These are phyloP conservation scores for Ganaspis brasiliensis DNA, from an alignment of 2,888 invertebrate species.

Conservation along the genomic window DNA sequence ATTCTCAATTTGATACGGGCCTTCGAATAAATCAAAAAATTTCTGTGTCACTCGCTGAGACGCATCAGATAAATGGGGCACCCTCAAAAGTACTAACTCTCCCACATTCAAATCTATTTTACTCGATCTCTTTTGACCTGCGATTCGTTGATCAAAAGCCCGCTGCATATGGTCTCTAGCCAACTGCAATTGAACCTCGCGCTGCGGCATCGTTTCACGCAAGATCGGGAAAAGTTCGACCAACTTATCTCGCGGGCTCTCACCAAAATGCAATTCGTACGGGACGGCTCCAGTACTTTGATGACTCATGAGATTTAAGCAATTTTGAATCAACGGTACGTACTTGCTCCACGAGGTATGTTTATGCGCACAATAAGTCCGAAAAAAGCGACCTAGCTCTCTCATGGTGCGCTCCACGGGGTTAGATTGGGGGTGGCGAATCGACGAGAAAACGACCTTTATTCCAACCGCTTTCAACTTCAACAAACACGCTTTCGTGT, in stretches of 20 bases:
- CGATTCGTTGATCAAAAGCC: too few species aligned
- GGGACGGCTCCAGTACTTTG: not conserved
- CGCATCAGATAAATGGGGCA: too few species aligned
- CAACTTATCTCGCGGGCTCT: not conserved
- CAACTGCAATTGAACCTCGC: not conserved
- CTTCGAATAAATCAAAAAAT: too few species aligned
- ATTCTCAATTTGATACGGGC: too few species aligned
- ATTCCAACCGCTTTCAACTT: constrained; percentile 17
- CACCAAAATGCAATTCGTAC: constrained; percentile 17
- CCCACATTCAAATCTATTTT: too few species aligned
- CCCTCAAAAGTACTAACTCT: too few species aligned
- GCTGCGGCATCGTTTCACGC: not conserved
- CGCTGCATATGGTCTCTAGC: not conserved
- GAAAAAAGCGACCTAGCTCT: constrained; percentile 57
- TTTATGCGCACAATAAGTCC: constrained; percentile 49
- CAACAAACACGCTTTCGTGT: not conserved
- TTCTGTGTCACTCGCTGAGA: too few species aligned
- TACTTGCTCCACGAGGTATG: constrained; percentile 52
- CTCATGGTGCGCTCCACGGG: constrained; percentile 58
- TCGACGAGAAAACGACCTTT: constrained; percentile 35
- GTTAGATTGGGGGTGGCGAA: constrained; percentile 60
- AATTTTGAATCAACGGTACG: not conserved
- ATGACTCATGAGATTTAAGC: not conserved
- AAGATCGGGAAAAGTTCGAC: not conserved
- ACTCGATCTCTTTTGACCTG: too few species aligned